Base-by-base conservation (phyloP, 92 coral and sea anemone genomes). In the Blastomussa wellsi region DNA sequence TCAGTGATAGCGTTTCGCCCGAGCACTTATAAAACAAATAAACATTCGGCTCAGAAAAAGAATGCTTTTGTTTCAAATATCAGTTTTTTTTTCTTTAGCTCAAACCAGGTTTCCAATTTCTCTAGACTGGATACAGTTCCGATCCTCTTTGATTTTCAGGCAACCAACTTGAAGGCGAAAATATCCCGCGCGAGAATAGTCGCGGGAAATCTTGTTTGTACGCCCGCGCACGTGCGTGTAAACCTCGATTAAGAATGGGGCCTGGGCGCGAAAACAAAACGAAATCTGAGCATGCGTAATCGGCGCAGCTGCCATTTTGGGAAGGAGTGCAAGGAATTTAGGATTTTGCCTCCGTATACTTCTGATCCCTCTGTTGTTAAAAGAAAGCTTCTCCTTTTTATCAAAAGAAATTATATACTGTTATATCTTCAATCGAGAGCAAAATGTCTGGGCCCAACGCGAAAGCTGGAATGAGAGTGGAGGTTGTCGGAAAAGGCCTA, bases 391-490 rank as follows among this genome's bases (percentile, higher is more conserved):
- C 32, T 48, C 12, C 28, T 20, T 24, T 84, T 84, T 75, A 38
- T n/a, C 0, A 17, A 29, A 36, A 32, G 36, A 12, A 31, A 74
- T 17, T 42, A 16, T 9, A 8, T 33, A 32, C 37, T 31, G 80
- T 11, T 44, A 38, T 10, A 60, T 24, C 52, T 38, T 59, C 42
- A 37, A 24, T 26, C 13, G 36, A 47, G 60, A 74, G 32, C 74
- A 78, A 66, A 67, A 85, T 85, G 88, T 77, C 88, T 86, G 93
- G 95, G 84, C 85, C 94, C 44, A 91, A 84, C 71, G 95, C 94
- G 9, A 95, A 85, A 74, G 60, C 88, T 64, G 99, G 99, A 37
- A 93, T 91, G 94, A 89, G 90, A 81, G 98, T 97, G 11, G 94
- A 97, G 80, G 93, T 95, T 71, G 91, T 86, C 4, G 97, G 97